Conservation (phyloP, 2,797 vertebrate species). For the Steatocranus sp. region DNA sequence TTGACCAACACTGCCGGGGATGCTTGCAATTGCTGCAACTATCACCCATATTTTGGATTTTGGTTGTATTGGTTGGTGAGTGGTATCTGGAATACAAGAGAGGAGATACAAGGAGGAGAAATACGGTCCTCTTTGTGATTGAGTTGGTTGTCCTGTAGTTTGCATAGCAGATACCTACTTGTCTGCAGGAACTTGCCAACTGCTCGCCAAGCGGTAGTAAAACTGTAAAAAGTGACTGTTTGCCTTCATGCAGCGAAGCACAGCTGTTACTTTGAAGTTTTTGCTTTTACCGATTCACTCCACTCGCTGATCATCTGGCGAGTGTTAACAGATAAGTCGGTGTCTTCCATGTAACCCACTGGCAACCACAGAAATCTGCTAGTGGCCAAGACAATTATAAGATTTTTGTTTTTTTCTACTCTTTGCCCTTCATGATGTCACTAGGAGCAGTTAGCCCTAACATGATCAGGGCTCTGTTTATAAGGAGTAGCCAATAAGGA, state of each 20-base stretch:
- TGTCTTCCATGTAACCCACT: background rate
- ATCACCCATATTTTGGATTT: background rate
- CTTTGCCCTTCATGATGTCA: background rate
- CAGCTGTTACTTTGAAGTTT: background rate
- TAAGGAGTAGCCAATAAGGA: background rate
- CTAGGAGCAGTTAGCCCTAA: background rate
- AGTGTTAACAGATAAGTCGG: background rate
- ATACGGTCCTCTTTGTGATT: background rate
- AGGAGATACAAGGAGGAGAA: rapidly evolving
- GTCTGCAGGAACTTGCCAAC: background rate
- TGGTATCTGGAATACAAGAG: background rate
- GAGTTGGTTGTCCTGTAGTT: background rate
- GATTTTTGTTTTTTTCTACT: background rate
- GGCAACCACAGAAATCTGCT: background rate
- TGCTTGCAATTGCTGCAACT: background rate
- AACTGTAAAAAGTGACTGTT: background rate
- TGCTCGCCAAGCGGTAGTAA: rapidly evolving
- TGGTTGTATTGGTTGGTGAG: background rate
- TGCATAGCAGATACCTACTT: background rate
- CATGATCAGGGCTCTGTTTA: rapidly evolving
- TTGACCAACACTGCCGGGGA: too few species aligned
- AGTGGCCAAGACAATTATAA: background rate
- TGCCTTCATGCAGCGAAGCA: background rate
- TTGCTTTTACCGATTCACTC: background rate
- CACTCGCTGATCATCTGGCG: background rate